Evolutionary conservation across 2,888 invertebrate genomes (phyloP).

Genomic region (Eurytoma adleriae): DNA sequence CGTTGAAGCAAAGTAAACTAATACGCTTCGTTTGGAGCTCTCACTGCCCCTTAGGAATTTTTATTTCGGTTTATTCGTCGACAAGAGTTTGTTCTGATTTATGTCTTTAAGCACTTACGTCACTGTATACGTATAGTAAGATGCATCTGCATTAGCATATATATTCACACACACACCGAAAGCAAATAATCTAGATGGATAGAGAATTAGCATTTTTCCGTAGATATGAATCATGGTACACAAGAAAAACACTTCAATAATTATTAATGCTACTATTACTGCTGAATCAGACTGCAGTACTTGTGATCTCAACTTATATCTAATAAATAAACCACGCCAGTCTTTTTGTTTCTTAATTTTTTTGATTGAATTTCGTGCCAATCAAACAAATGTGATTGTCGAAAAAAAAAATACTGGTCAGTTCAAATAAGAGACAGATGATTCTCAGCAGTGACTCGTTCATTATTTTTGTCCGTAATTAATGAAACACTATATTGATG

Average conservation of each 20-base stretch:
- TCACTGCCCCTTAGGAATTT: constrained; percentile 54
- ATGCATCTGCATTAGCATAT: constrained; percentile 43
- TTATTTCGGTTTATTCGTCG: constrained; percentile 26
- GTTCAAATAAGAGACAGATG: constrained; percentile 8
- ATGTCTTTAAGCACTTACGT: constrained; percentile 26
- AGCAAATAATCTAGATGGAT: constrained; percentile 47
- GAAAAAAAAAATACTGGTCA: constrained; percentile 34
- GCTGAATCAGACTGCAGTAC: constrained; percentile 51
- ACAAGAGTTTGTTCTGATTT: constrained; percentile 18
- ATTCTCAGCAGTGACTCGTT: no score
- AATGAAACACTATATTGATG: constrained; percentile 8
- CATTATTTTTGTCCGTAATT: constrained; percentile 9
- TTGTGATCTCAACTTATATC: constrained; percentile 55
- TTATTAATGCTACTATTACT: constrained; percentile 43
- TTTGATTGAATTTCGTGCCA: constrained; percentile 53
- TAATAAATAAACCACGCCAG: constrained; percentile 44
- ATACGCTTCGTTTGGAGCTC: constrained; percentile 18
- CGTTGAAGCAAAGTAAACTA: constrained; percentile 10
- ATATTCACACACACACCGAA: constrained; percentile 13
- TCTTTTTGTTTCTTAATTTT: constrained; percentile 35
- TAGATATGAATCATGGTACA: constrained; percentile 32
- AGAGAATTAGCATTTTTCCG: constrained; percentile 35
- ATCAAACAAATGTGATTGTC: constrained; percentile 49
- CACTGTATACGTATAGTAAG: constrained; percentile 39
- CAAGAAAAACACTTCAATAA: constrained; percentile 39